A percentile compares a stretch with the other conserved stretches of the same genome.
Conservation (phyloP, 2,797 vertebrate species). For the Atherinosoma microstoma region DNA sequence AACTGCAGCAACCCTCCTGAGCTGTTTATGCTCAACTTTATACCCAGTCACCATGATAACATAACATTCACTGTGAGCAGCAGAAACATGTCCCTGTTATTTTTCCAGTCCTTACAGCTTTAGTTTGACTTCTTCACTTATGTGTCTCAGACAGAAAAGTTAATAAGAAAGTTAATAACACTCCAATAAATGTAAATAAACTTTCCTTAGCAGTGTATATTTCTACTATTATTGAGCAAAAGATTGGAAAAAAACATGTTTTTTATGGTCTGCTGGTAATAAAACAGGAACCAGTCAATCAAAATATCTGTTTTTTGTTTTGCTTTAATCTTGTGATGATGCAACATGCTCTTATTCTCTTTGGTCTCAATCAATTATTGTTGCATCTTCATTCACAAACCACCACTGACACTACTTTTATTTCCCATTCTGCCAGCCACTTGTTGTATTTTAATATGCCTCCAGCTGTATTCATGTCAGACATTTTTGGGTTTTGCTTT, state of each 20-base stretch:
- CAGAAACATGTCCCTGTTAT: neutral
- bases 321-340: neutral
- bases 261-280: too few relatives aligned
- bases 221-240: neutral
- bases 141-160: conserved; percentile 1
- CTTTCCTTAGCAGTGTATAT: neutral
- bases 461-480: conserved; percentile 41
- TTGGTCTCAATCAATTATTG: conserved; percentile 17
- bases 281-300: neutral
- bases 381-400: conserved; percentile 54
- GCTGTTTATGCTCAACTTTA: neutral
- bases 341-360: conserved; percentile 23
- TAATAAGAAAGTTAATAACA: neutral
- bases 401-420: conserved; percentile 39
- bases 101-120: neutral
- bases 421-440: conserved; percentile 18
- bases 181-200: conserved; percentile 4
- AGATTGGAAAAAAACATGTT: neutral
- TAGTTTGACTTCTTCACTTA: conserved; percentile 1
- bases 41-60: neutral
- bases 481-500: conserved; percentile 38
- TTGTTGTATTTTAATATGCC: conserved; percentile 23
- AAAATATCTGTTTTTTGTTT: neutral
- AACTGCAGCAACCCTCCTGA: neutral
- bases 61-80: neutral